Evolutionary conservation across 37 sponge, comb jelly and placozoan species (phyloP).

Genomic region (Axinella damicornis): DNA sequence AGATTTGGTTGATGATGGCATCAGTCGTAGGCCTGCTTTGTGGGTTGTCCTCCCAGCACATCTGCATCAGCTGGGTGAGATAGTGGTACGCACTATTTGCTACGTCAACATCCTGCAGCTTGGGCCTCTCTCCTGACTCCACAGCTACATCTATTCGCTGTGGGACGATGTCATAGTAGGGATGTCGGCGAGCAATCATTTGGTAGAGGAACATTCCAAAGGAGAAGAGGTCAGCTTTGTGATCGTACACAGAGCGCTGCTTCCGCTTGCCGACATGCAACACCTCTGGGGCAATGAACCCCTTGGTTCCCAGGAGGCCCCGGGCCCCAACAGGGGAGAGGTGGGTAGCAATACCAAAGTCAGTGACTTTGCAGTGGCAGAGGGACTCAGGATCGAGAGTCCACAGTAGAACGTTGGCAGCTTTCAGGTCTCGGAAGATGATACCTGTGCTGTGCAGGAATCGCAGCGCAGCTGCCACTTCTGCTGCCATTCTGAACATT

Average conservation of each 20-base stretch:
- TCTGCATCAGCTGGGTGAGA: slow-evolving; percentile 68
- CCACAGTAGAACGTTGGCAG: slow-evolving; percentile 86
- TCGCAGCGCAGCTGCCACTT: slow-evolving; percentile 79
- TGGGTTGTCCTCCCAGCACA: slow-evolving; percentile 74
- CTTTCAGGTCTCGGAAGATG: slow-evolving; percentile 88
- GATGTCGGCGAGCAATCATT: slow-evolving; percentile 77
- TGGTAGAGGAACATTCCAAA: slow-evolving; percentile 90
- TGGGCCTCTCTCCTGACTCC: slow-evolving; percentile 52
- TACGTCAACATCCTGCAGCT: slow-evolving; percentile 44
- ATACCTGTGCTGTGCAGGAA: slow-evolving; percentile 67
- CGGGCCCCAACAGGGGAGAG: slow-evolving; percentile 69
- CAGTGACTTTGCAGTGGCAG: slow-evolving; percentile 87
- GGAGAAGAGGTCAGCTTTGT: slow-evolving; percentile 84
- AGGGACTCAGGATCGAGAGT: slow-evolving; percentile 74
- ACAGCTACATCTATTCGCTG: slow-evolving; percentile 64
- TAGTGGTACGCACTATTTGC: slow-evolving; percentile 59
- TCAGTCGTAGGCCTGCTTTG: slow-evolving; percentile 42
- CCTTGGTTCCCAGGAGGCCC: slow-evolving; percentile 79
- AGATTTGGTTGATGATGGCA: slow-evolving; percentile 26
- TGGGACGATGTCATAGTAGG: slow-evolving; percentile 57
- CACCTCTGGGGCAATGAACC: slow-evolving; percentile 87
- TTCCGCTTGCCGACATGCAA: slow-evolving; percentile 36
- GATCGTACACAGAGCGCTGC: slow-evolving; percentile 59
- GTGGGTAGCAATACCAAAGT: slow-evolving; percentile 82
- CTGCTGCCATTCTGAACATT: slow-evolving; percentile 69